These are phyloP conservation scores for Xestia xanthographa DNA, from an alignment of 2,888 invertebrate species.

Conservation along the genomic window DNA sequence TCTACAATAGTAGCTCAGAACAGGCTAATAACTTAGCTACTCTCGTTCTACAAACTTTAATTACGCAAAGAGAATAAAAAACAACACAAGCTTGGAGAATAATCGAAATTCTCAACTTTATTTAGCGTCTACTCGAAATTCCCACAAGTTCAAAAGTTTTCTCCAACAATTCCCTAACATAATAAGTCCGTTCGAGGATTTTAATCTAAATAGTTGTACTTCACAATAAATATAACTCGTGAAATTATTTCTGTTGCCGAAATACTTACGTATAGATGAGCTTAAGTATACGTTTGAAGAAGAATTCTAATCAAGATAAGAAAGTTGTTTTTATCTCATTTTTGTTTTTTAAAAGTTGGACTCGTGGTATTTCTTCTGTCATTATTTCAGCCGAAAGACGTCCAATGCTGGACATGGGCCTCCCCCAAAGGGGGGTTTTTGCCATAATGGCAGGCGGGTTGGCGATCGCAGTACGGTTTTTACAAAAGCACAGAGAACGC, in stretches of 20 bases:
- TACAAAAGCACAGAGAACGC: too few species aligned
- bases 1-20: constrained; percentile 4
- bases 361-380: too few species aligned
- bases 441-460: too few species aligned
- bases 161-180: constrained; percentile 60
- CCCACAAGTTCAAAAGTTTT: constrained; percentile 59
- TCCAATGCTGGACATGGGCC: too few species aligned
- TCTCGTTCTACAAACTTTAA: constrained; percentile 34
- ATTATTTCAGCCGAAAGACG: too few species aligned
- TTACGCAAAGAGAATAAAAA: constrained; percentile 51
- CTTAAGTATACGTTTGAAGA: background rate
- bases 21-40: constrained; percentile 26
- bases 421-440: too few species aligned
- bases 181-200: constrained; percentile 59
- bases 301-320: constrained; percentile 27
- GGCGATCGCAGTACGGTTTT: too few species aligned
- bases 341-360: background rate
- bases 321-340: constrained; percentile 1
- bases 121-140: constrained; percentile 49
- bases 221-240: constrained; percentile 51
- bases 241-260: constrained; percentile 39
- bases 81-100: constrained; percentile 49
- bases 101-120: constrained; percentile 62
- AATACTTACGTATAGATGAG: constrained; percentile 12
- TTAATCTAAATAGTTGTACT: constrained; percentile 67